Evolutionary conservation across 2,113 vertebrate species (phyloP), one percentile per base, ranked within the genome.

Genomic region (Poeciliopsis occidentalis): DNA sequence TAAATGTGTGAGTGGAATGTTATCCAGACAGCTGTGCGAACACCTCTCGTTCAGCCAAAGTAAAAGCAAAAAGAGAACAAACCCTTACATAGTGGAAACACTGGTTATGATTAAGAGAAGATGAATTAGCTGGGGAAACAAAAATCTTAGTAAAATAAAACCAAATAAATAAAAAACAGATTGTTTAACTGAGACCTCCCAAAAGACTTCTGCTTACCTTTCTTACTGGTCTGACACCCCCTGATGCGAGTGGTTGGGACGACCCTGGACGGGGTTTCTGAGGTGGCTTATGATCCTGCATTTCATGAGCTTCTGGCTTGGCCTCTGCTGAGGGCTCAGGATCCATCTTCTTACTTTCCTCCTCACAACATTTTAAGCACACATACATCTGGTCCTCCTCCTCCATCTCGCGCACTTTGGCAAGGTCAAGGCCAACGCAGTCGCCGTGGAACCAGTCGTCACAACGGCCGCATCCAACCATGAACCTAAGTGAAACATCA

Each of bases 371-470:
- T 78, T 96, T 97, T 68, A 97, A 92, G 90, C 98, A 99, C 39
- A 99, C 96, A 1, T 98, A 99, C 88, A 98, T 97, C 91, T 98
- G 96, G 90, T 99, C 97, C 88, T 98, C 97, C 84, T 97, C 95
- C 90, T 97, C 96, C 98, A 99, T 98, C 80, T 97, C 96, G 11
- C 96, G 96, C 0, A 98, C 96, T 92, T 99, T 98, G 34, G 93
- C 93, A 86, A 99, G 95, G 89, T 97, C 98, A 69, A 99, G 90
- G 26, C 98, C 98, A 83, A 99, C 96, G 70, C 98, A 99, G 81
- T 99, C 98, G 5, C 98, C 97, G 1, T 99, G 98, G 94, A 98
- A 99, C 98, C 98, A 99, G 91, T 99, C 98, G 72, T 98, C 97
- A 81, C 98, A 99, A 85, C 96, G 96, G 63, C 98, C 97, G 61